These are phyloP conservation scores for Arrhamphus sclerolepis DNA, from an alignment of 2,797 vertebrate genomes.

Conservation along the genomic window DNA sequence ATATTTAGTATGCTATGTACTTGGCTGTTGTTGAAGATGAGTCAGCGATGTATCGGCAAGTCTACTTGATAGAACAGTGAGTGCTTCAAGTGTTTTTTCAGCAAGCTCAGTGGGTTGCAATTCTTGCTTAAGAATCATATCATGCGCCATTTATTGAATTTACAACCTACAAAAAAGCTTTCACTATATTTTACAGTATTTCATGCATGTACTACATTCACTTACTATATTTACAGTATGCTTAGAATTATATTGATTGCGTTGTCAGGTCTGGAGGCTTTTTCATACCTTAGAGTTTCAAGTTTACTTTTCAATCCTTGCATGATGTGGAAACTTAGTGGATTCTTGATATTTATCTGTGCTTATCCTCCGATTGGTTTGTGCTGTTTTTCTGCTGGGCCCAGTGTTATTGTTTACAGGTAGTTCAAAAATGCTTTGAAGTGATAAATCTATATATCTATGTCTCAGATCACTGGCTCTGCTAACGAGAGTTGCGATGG, in stretches of 20 bases:
- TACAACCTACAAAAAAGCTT: too few relatives aligned
- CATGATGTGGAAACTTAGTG: not conserved
- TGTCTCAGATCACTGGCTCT: conserved; percentile 13
- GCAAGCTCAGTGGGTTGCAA: too few relatives aligned
- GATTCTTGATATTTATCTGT: conserved; percentile 10
- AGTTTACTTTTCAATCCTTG: conserved; percentile 4
- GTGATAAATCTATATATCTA: conserved; percentile 31
- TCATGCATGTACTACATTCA: too few relatives aligned
- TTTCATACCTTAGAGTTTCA: not conserved
- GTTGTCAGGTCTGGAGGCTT: not conserved
- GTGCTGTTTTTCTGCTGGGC: not conserved
- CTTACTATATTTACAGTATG: not conserved
- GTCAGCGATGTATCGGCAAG: too few relatives aligned
- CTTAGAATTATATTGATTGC: not conserved
- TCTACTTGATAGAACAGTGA: too few relatives aligned
- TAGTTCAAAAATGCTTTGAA: conserved; percentile 36
- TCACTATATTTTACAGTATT: too few relatives aligned
- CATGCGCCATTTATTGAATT: too few relatives aligned
- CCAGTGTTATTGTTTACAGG: conserved; percentile 24
- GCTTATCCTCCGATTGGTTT: conserved; percentile 23
- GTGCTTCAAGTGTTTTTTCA: too few relatives aligned
- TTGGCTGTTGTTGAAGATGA: too few relatives aligned
- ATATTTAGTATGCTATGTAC: too few relatives aligned
- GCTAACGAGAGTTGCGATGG: conserved; percentile 1
- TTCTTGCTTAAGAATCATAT: too few relatives aligned